These are phyloP conservation scores for Ailurus styani DNA, from an alignment of 2,113 vertebrate genomes.

Conservation along the genomic window DNA sequence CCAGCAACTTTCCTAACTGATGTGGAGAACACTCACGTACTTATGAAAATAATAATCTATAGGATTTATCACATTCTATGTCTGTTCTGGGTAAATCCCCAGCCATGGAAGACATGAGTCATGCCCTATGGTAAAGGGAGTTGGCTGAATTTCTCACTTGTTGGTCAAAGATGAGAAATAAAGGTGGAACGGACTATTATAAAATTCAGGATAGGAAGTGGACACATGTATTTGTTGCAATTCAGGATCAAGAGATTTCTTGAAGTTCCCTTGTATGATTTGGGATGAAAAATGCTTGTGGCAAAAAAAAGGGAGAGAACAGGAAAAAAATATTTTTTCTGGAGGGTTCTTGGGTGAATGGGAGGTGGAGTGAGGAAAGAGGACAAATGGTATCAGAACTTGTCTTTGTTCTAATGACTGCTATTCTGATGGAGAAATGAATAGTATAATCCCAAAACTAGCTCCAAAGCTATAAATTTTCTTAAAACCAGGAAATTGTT, in stretches of 20 bases:
- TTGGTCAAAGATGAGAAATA: background rate
- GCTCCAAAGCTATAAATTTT: background rate
- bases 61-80: background rate
- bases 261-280: background rate
- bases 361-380: background rate
- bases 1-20: background rate
- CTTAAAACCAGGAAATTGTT: background rate
- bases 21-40: background rate
- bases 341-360: background rate
- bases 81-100: background rate
- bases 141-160: background rate
- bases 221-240: background rate
- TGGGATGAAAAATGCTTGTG: background rate
- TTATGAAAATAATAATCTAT: background rate
- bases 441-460: background rate
- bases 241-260: background rate
- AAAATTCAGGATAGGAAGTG: background rate
- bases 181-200: background rate
- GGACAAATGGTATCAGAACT: background rate
- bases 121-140: background rate
- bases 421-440: background rate
- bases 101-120: background rate
- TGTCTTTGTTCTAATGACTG: background rate
- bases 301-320: background rate
- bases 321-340: background rate